Evolutionary conservation across 2,113 vertebrate species (phyloP).

Genomic region (Benitochromis conjunctus): DNA sequence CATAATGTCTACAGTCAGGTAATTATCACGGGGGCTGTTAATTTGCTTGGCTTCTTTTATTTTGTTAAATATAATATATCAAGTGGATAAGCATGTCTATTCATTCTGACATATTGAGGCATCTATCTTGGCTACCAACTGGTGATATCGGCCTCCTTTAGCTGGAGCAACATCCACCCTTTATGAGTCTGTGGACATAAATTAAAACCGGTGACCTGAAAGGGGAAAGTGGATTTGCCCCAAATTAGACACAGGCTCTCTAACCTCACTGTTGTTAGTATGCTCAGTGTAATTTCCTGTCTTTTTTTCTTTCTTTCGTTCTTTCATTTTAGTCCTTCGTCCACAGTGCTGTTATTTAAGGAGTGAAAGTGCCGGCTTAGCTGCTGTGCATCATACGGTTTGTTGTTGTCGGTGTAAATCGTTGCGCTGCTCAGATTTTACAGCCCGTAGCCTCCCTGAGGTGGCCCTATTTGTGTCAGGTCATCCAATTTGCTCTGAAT

Average conservation of each 20-base stretch:
- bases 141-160: neutral
- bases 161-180: neutral
- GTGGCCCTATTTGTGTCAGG: constrained; percentile 1
- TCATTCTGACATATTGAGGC: neutral
- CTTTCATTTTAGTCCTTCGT: neutral
- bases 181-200: constrained; percentile 5
- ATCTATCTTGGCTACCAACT: neutral
- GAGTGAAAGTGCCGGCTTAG: neutral
- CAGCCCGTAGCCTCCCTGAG: neutral
- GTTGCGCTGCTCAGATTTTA: neutral
- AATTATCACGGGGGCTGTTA: neutral
- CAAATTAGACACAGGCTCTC: neutral
- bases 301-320: neutral
- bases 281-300: neutral
- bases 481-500: neutral
- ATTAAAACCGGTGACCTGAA: constrained; percentile 2
- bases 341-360: neutral
- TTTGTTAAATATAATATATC: neutral
- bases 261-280: neutral
- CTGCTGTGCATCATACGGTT: neutral
- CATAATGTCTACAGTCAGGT: neutral
- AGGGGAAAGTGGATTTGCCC: neutral
- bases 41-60: neutral
- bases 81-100: neutral
- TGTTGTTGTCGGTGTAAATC: neutral